Evolutionary conservation across 2,888 invertebrate genomes (phyloP).

Genomic region (Diogma glabrata): DNA sequence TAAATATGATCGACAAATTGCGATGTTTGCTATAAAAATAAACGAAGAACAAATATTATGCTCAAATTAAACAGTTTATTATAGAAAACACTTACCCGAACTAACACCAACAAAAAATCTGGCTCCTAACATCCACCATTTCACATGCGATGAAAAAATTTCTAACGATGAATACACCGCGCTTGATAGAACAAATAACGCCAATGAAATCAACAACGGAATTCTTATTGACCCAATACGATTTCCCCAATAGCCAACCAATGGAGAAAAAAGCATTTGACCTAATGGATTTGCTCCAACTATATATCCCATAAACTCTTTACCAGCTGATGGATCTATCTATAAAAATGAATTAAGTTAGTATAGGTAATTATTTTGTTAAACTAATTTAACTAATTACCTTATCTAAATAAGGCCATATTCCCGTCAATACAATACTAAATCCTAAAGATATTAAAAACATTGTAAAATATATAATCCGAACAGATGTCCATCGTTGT

Average conservation of each 20-base stretch:
- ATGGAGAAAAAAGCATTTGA: slow-evolving; percentile 75
- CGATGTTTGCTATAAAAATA: slow-evolving; percentile 57
- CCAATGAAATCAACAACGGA: slow-evolving; percentile 57
- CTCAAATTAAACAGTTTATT: not conserved
- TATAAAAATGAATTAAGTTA: slow-evolving; percentile 35
- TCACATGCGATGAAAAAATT: slow-evolving; percentile 47
- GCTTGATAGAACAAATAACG: slow-evolving; percentile 61
- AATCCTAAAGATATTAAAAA: slow-evolving; percentile 82
- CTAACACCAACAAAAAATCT: slow-evolving; percentile 74
- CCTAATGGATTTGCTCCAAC: slow-evolving; percentile 80
- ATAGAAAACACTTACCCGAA: slow-evolving; percentile 46
- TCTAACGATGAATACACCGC: slow-evolving; percentile 65
- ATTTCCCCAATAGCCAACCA: slow-evolving; percentile 78
- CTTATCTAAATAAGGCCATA: slow-evolving; percentile 80
- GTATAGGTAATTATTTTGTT: too few relatives aligned
- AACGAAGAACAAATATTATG: not conserved
- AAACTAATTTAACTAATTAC: too few relatives aligned
- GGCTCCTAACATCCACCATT: slow-evolving; percentile 63
- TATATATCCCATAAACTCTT: slow-evolving; percentile 71
- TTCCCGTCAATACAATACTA: slow-evolving; percentile 75
- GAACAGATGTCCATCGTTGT: slow-evolving; percentile 66
- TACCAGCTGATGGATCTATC: slow-evolving; percentile 67
- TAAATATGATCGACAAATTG: slow-evolving; percentile 71
- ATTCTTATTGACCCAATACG: slow-evolving; percentile 56
- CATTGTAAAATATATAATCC: slow-evolving; percentile 79